A percentile compares a stretch with the other conserved stretches of the same genome.
phyloP scores from a whole-genome alignment of 1,140 invertebrate genomes.

The Helicoverpa zea region DNA sequence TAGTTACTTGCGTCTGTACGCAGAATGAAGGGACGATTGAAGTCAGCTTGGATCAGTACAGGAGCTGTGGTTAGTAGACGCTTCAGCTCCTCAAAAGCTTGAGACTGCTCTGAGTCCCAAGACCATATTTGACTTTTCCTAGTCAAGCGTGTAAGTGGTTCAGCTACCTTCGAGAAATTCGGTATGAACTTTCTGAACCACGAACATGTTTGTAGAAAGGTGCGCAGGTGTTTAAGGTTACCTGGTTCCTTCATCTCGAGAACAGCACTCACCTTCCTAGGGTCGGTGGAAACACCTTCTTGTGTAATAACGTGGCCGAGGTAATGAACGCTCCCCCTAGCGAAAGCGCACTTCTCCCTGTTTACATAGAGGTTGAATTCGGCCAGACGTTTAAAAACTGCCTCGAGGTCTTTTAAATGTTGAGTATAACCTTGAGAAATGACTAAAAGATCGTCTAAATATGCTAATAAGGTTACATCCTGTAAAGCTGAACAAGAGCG shows the following conservation, averaged over 20 bases:
- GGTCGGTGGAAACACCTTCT: slow-evolving; percentile 66
- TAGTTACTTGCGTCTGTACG: too few relatives aligned
- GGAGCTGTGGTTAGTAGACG: too few relatives aligned
- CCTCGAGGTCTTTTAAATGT: slow-evolving; percentile 66
- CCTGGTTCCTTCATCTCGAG: slow-evolving; percentile 57
- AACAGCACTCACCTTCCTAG: slow-evolving; percentile 58
- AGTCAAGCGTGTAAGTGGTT: slow-evolving; percentile 70
- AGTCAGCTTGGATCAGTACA: too few relatives aligned
- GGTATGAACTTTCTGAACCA: slow-evolving; percentile 78
- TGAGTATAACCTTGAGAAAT: slow-evolving; percentile 65
- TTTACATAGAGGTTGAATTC: slow-evolving; percentile 58
- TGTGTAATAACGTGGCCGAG: slow-evolving; percentile 75
- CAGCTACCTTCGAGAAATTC: slow-evolving; percentile 70
- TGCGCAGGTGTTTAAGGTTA: slow-evolving; percentile 56
- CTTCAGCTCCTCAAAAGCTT: too few relatives aligned
- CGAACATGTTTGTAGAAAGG: slow-evolving; percentile 66
- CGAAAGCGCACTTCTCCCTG: slow-evolving; percentile 72
- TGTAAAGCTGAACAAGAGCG: slow-evolving; percentile 51
- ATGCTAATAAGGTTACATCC: slow-evolving; percentile 67
- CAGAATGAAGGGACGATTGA: too few relatives aligned
- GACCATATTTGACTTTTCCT: too few relatives aligned
- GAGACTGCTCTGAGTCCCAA: too few relatives aligned
- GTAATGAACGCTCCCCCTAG: slow-evolving; percentile 62
- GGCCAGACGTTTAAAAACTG: slow-evolving; percentile 58
- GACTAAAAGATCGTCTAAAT: slow-evolving; percentile 81